Conservation (phyloP, 35 echinoderm and acorn worm species). For the Holothuria glaberrima region DNA sequence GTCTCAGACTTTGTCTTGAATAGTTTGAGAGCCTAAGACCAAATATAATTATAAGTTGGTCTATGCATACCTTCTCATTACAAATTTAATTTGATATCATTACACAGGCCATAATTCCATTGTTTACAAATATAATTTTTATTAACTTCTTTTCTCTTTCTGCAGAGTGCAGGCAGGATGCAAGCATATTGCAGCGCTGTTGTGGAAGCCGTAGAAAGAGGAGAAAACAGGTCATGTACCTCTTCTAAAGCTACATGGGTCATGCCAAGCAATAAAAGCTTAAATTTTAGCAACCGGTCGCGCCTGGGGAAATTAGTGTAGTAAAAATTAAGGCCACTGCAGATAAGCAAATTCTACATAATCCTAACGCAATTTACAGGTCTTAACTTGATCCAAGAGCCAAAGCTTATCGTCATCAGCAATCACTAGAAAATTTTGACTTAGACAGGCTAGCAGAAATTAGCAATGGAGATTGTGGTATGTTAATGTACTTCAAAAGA, state of each 20-base stretch:
- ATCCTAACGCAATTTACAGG: not conserved
- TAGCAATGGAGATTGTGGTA: constrained; percentile 35
- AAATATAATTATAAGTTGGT: too few relatives aligned
- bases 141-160: not conserved
- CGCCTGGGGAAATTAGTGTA: not conserved
- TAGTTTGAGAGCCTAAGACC: too few relatives aligned
- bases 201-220: too few relatives aligned
- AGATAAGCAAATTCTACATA: constrained; percentile 5
- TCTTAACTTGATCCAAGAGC: constrained; percentile 6
- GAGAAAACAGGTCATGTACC: too few relatives aligned
- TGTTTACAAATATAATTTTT: too few relatives aligned
- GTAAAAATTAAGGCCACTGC: not conserved
- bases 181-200: too few relatives aligned
- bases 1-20: too few relatives aligned
- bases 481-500: constrained; percentile 43
- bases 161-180: not conserved
- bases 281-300: not conserved
- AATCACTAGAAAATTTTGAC: constrained; percentile 36
- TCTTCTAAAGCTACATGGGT: constrained; percentile 1
- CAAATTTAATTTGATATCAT: too few relatives aligned
- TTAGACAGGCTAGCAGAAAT: constrained; percentile 32
- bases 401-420: not conserved
- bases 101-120: too few relatives aligned
- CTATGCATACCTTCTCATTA: too few relatives aligned
- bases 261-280: not conserved